Conservation (phyloP, 2,888 invertebrate genomes). For the Cremastinae sp. region DNA sequence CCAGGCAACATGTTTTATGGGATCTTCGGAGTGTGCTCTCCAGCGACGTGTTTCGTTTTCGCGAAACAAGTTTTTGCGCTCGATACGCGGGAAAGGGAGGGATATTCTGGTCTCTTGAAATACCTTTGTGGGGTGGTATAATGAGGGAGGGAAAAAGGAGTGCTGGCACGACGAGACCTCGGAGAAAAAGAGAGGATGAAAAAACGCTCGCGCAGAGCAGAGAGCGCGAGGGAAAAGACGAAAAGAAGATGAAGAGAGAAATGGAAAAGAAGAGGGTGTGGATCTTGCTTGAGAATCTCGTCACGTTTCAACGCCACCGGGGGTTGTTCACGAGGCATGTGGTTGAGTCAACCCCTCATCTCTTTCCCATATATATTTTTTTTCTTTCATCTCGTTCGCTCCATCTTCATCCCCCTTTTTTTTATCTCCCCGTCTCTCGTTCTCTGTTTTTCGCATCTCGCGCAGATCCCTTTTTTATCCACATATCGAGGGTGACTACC, state of each 20-base stretch:
- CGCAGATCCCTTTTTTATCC: slow-evolving; percentile 58
- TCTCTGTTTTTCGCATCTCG: slow-evolving; percentile 28
- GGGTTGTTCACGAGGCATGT: slow-evolving; percentile 73
- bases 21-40: slow-evolving; percentile 22
- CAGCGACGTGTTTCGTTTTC: slow-evolving; percentile 33
- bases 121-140: slow-evolving; percentile 39
- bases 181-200: slow-evolving; percentile 9
- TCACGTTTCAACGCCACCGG: slow-evolving; percentile 72
- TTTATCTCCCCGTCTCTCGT: slow-evolving; percentile 56
- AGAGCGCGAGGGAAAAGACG: slow-evolving; percentile 15
- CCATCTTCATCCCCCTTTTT: slow-evolving; percentile 50
- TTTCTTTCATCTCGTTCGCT: slow-evolving; percentile 7
- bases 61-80: slow-evolving; percentile 38
- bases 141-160: slow-evolving; percentile 37
- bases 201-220: slow-evolving; percentile 1
- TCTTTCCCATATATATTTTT: slow-evolving; percentile 56
- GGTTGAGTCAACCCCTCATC: slow-evolving; percentile 70
- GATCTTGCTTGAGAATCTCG: slow-evolving; percentile 70
- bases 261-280: slow-evolving; percentile 51
- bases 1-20: slow-evolving; percentile 17
- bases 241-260: not conserved
- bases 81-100: slow-evolving; percentile 19
- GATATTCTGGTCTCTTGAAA: slow-evolving; percentile 27
- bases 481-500: slow-evolving; percentile 64
- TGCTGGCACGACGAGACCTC: slow-evolving; percentile 18